Percentiles rank a stretch among this genome's conserved stretches.
These are phyloP conservation scores for Elymnias hypermnestra DNA, from an alignment of 1,140 invertebrate genomes.

Conservation along the genomic window DNA sequence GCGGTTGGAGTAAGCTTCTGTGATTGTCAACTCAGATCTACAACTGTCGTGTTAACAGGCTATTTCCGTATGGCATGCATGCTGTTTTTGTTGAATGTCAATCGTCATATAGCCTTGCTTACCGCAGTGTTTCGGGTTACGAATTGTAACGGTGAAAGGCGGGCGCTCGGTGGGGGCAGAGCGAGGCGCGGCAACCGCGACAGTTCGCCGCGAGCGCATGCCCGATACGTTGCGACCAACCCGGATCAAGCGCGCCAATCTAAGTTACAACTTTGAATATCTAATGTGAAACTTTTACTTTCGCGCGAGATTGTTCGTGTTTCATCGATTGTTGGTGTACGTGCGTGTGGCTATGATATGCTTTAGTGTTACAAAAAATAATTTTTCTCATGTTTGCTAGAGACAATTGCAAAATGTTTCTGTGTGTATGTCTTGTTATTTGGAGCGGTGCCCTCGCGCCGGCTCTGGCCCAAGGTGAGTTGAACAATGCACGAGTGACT, in stretches of 20 bases:
- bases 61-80: slow-evolving; percentile 47
- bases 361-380: slow-evolving; percentile 38
- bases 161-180: slow-evolving; percentile 45
- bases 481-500: slow-evolving; percentile 46
- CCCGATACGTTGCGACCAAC: slow-evolving; percentile 22
- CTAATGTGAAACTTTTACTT: slow-evolving; percentile 60
- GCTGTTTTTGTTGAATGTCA: slow-evolving; percentile 67
- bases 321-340: slow-evolving; percentile 31
- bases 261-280: slow-evolving; percentile 23
- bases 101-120: slow-evolving; percentile 68
- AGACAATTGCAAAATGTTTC: slow-evolving; percentile 59
- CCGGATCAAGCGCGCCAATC: slow-evolving; percentile 22
- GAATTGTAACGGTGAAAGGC: slow-evolving; percentile 72
- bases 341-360: slow-evolving; percentile 42
- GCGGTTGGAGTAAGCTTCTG: no score
- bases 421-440: slow-evolving; percentile 55
- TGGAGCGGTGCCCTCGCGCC: slow-evolving; percentile 57
- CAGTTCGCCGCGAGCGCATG: slow-evolving; percentile 42
- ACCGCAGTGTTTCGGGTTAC: slow-evolving; percentile 56
- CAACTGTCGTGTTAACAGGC: slow-evolving; percentile 18
- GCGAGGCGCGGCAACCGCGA: slow-evolving; percentile 24
- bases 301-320: slow-evolving; percentile 37
- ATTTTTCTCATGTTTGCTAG: slow-evolving; percentile 32
- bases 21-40: background rate
- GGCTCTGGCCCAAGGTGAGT: slow-evolving; percentile 63